These are phyloP conservation scores for Alca torda DNA, from an alignment of 2,797 vertebrate species.

Conservation along the genomic window DNA sequence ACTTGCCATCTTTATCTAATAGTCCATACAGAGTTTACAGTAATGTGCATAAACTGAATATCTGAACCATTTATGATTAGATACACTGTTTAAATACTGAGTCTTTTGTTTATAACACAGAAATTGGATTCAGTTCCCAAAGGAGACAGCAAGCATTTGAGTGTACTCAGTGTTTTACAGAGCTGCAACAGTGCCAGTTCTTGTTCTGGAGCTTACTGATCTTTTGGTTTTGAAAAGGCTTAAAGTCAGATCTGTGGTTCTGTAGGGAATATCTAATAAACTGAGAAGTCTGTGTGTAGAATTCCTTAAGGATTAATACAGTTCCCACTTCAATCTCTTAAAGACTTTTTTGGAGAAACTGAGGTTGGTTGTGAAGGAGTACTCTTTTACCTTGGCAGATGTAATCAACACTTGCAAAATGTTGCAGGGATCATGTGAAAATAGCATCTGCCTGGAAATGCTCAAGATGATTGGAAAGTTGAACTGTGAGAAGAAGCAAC, in stretches of 20 bases:
- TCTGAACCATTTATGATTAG: neutral
- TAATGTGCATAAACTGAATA: neutral
- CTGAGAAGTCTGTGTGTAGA: neutral
- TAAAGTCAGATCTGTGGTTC: neutral
- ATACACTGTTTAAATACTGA: neutral
- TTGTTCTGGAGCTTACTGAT: neutral
- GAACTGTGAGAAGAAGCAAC: neutral
- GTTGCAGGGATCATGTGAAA: neutral
- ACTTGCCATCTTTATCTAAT: neutral
- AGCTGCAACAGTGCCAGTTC: neutral
- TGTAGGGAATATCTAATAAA: neutral
- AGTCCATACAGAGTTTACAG: neutral
- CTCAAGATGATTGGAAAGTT: neutral
- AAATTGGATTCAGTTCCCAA: neutral
- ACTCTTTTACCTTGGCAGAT: neutral
- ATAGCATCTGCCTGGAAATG: neutral
- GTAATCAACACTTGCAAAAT: neutral
- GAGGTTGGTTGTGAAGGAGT: neutral
- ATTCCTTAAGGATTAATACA: neutral
- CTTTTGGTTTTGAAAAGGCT: neutral
- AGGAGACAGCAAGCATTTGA: neutral
- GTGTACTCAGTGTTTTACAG: neutral
- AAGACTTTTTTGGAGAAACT: neutral
- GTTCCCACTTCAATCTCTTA: neutral
- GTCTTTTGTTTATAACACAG: neutral